Evolutionary conservation across 2,888 invertebrate genomes (phyloP).

Genomic region (Drosophila cognata): DNA sequence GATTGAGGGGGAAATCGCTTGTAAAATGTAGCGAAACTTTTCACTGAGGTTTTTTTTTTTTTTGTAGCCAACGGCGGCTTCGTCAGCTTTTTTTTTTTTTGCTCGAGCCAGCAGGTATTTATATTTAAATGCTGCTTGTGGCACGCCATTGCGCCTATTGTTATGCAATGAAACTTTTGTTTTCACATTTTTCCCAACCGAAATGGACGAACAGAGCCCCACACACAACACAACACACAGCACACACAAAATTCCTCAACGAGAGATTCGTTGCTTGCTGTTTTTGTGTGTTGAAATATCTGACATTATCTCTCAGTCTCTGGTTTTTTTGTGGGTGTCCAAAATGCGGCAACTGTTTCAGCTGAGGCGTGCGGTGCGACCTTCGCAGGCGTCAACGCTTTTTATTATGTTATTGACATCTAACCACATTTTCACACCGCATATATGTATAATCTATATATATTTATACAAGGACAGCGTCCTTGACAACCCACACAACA

Average conservation of each 20-base stretch:
- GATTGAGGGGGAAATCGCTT: slow-evolving; percentile 51
- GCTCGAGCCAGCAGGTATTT: slow-evolving; percentile 75
- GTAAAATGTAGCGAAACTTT: slow-evolving; percentile 69
- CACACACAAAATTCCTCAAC: neutral
- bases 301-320: neutral
- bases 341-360: slow-evolving; percentile 34
- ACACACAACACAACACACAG: neutral
- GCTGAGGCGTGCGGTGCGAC: slow-evolving; percentile 59
- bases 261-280: neutral
- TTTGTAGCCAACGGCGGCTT: slow-evolving; percentile 56
- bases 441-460: slow-evolving; percentile 38
- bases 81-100: slow-evolving; percentile 47
- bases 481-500: slow-evolving; percentile 59
- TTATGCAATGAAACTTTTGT: slow-evolving; percentile 76
- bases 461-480: slow-evolving; percentile 26
- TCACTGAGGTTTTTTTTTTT: slow-evolving; percentile 46
- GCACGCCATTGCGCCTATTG: slow-evolving; percentile 77
- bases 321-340: neutral
- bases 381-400: slow-evolving; percentile 62
- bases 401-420: slow-evolving; percentile 79
- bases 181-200: slow-evolving; percentile 57
- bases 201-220: neutral
- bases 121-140: slow-evolving; percentile 77
- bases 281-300: neutral
- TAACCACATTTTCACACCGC: slow-evolving; percentile 77